Evolutionary conservation across 2,797 vertebrate genomes (phyloP).

Genomic region (Microchirus variegatus): DNA sequence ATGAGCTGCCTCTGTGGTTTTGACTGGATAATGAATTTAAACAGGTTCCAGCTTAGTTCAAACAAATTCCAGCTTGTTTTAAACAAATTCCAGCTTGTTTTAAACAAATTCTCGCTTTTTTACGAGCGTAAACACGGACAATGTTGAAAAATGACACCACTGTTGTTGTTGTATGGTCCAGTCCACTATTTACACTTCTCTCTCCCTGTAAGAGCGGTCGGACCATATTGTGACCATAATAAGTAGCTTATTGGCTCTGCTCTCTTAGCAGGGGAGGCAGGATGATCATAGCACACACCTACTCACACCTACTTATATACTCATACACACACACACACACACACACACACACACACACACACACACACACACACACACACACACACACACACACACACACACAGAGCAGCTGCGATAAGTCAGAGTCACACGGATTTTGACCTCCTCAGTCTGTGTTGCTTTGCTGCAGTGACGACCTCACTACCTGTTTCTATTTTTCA

Average conservation of each 20-base stretch:
- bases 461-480: background rate
- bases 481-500: background rate
- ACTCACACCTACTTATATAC: background rate
- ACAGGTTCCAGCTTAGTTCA: no score
- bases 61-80: no score
- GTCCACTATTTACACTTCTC: background rate
- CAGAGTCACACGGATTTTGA: background rate
- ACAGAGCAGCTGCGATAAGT: background rate
- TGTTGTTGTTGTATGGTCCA: background rate
- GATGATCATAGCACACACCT: slow-evolving; percentile 19
- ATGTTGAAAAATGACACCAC: no score
- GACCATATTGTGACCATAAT: slow-evolving; percentile 9
- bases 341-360: slow-evolving; percentile 1
- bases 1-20: no score
- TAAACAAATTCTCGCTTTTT: no score
- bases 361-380: background rate
- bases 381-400: slow-evolving; percentile 2
- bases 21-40: no score
- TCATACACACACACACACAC: background rate
- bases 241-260: slow-evolving; percentile 45
- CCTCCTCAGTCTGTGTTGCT: background rate
- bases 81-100: no score
- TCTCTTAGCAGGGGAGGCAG: background rate
- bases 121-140: no score
- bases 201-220: background rate